These are phyloP conservation scores for Diadophis punctatus DNA, from an alignment of 2,113 vertebrate genomes.

Conservation along the genomic window DNA sequence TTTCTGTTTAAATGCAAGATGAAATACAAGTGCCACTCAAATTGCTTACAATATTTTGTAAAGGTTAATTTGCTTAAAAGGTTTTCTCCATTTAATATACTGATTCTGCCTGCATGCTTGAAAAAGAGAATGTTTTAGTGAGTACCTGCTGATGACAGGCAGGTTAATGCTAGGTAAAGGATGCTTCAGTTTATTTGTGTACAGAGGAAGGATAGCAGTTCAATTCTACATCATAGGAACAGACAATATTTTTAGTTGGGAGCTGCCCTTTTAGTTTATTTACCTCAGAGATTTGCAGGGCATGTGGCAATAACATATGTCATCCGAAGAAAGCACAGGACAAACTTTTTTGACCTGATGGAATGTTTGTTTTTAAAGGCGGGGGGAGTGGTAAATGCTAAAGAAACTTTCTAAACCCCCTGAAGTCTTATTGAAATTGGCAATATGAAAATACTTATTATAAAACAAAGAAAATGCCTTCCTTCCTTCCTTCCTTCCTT, in stretches of 20 bases:
- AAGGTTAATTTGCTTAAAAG: not conserved
- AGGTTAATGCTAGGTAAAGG: fast-evolving
- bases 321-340: not conserved
- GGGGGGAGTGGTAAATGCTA: fast-evolving
- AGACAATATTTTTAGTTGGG: not conserved
- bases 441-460: not conserved
- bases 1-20: not conserved
- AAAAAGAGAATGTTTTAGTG: not conserved
- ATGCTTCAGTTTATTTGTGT: not conserved
- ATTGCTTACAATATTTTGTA: constrained; percentile 9
- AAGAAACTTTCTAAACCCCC: not conserved
- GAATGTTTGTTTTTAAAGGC: not conserved
- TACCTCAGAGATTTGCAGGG: not conserved
- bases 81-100: not conserved
- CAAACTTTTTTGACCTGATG: not conserved
- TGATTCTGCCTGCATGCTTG: not conserved
- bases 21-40: not conserved
- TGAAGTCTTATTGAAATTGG: not conserved
- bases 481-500: not conserved
- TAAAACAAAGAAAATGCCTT: not conserved
- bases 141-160: not conserved
- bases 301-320: not conserved
- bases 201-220: not conserved
- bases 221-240: not conserved
- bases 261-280: not conserved